A percentile compares a stretch with the other conserved stretches of the same genome.
These are phyloP conservation scores for Hoplodrina ambigua DNA, from an alignment of 2,888 invertebrate species.

Conservation along the genomic window DNA sequence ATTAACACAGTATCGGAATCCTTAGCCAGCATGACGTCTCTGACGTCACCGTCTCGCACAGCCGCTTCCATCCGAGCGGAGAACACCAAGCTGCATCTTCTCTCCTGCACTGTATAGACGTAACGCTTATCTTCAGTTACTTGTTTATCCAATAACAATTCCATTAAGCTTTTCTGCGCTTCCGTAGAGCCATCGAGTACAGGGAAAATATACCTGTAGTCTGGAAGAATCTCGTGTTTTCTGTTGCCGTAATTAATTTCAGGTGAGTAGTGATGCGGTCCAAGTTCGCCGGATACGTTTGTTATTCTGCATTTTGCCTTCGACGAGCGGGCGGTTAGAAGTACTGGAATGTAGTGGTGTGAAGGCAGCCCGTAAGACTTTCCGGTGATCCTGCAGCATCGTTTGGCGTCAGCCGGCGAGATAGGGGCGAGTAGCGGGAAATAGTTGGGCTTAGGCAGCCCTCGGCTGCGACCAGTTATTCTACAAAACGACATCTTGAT, in stretches of 20 bases:
- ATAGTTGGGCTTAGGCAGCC: conserved; percentile 95
- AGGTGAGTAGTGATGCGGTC: conserved; percentile 91
- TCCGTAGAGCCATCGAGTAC: conserved; percentile 92
- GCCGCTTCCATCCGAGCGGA: conserved; percentile 94
- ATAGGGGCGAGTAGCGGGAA: conserved; percentile 95
- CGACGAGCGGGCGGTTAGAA: conserved; percentile 88
- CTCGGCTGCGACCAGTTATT: conserved; percentile 94
- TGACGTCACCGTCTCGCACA: conserved; percentile 94
- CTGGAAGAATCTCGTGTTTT: conserved; percentile 92
- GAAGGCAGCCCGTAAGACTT: conserved; percentile 93
- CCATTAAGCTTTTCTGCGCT: conserved; percentile 91
- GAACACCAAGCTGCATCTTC: conserved; percentile 93
- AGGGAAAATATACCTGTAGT: conserved; percentile 94
- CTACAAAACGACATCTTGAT: conserved; percentile 93
- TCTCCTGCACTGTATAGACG: conserved; percentile 94
- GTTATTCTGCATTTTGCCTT: conserved; percentile 92
- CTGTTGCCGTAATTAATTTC: conserved; percentile 92
- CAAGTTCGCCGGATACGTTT: conserved; percentile 91
- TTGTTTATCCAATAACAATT: conserved; percentile 91
- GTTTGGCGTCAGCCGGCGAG: conserved; percentile 95
- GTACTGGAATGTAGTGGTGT: conserved; percentile 95
- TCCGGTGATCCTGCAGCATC: conserved; percentile 94
- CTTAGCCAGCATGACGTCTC: conserved; percentile 94
- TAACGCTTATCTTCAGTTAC: conserved; percentile 91
- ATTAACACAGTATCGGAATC: conserved; percentile 94